phyloP scores from a whole-genome alignment of 2,113 vertebrate species.

The Athene noctua region DNA sequence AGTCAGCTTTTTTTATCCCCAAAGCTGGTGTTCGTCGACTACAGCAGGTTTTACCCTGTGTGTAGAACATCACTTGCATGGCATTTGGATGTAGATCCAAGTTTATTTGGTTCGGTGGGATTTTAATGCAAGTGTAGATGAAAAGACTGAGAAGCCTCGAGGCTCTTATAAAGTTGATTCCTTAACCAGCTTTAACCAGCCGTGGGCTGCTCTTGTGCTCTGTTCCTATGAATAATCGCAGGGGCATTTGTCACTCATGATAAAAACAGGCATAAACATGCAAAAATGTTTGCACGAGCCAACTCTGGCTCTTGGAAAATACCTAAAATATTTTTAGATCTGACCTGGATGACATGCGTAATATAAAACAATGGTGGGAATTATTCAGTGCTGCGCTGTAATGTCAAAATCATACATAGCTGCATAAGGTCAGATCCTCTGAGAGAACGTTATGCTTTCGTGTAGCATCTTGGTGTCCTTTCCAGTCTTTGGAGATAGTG shows the following conservation, averaged over 20 bases:
- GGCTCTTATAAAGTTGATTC: background rate
- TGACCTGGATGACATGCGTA: background rate
- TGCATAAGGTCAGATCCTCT: background rate
- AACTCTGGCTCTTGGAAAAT: background rate
- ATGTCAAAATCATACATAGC: background rate
- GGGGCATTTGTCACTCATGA: background rate
- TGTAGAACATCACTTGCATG: rapidly evolving
- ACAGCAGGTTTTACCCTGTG: background rate
- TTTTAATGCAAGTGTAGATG: background rate
- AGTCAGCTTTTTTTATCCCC: too few relatives aligned
- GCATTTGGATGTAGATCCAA: background rate
- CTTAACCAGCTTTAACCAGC: background rate
- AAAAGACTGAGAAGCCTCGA: background rate
- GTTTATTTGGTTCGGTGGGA: background rate
- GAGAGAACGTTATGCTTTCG: rapidly evolving
- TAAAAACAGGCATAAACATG: background rate
- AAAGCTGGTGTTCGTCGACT: rapidly evolving
- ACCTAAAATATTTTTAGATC: background rate
- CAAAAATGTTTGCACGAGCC: background rate
- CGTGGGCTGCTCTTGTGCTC: background rate
- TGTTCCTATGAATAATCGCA: background rate
- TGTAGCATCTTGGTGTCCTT: background rate
- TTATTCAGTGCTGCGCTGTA: background rate
- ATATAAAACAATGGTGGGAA: background rate
- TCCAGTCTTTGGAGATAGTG: background rate